A percentile compares a stretch with the other conserved stretches of the same genome.
phyloP scores from a whole-genome alignment of 2,113 vertebrate species.

The Cyprinodon variegatus region DNA sequence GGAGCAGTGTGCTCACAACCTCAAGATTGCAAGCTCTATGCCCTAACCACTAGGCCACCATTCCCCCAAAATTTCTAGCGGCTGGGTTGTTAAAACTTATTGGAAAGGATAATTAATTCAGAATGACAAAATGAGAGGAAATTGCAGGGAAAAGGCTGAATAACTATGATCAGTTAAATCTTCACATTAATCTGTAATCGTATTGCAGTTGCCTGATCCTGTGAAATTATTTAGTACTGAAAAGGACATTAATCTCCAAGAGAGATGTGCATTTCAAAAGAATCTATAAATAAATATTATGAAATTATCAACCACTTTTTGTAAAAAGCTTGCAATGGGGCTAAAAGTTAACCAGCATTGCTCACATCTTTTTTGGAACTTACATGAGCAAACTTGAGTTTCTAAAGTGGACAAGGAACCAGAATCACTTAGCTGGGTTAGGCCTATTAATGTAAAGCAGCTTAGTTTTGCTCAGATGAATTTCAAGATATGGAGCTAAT shows the following conservation, averaged over 20 bases:
- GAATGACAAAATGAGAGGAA: no score
- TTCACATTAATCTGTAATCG: background rate
- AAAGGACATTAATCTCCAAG: background rate
- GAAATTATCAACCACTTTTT: background rate
- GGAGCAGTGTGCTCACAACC: no score
- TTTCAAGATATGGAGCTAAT: background rate
- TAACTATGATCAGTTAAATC: background rate
- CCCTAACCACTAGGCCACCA: no score
- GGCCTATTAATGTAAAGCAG: background rate
- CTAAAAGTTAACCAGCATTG: no score
- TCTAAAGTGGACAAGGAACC: background rate
- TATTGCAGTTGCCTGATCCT: background rate
- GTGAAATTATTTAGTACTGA: background rate
- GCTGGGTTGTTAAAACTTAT: background rate
- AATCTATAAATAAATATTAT: background rate
- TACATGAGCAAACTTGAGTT: background rate
- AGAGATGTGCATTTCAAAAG: background rate
- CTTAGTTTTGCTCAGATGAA: background rate
- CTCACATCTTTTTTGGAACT: no score
- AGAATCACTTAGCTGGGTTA: background rate
- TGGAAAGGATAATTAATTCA: background rate
- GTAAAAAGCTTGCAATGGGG: background rate
- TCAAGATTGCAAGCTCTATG: no score
- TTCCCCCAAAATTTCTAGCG: background rate
- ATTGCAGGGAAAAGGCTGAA: no score